Conservation (phyloP, 2,113 vertebrate genomes). For the Laticauda colubrina region DNA sequence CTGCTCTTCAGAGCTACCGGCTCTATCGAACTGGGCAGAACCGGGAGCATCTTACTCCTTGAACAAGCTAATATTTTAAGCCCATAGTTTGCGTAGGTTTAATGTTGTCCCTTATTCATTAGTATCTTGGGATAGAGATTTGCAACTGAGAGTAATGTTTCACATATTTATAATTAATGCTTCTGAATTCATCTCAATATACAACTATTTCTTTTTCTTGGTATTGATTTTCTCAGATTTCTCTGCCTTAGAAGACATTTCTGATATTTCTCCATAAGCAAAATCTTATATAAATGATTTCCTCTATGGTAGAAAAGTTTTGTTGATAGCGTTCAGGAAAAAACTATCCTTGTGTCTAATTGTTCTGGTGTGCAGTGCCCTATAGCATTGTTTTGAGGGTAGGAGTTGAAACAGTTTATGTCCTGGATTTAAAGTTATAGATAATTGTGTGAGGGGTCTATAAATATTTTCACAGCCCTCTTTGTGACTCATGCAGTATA, state of each 20-base stretch:
- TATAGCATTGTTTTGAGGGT: no score
- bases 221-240: neutral
- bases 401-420: no score
- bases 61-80: neutral
- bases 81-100: neutral
- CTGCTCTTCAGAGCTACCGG: no score
- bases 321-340: neutral
- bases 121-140: neutral
- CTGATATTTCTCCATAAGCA: neutral
- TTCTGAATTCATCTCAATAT: neutral
- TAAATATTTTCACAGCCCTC: no score
- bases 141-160: neutral
- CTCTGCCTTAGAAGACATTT: neutral
- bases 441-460: no score
- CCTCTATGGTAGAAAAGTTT: neutral
- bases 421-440: no score
- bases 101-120: neutral
- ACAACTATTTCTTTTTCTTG: neutral
- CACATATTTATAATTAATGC: neutral
- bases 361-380: no score
- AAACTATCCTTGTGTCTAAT: no score
- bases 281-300: neutral
- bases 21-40: no score
- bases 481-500: no score
- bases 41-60: no score